Evolutionary conservation across 1,140 invertebrate species (phyloP), one percentile per base, ranked within the genome.

Genomic region (Drosophila sturtevanti): DNA sequence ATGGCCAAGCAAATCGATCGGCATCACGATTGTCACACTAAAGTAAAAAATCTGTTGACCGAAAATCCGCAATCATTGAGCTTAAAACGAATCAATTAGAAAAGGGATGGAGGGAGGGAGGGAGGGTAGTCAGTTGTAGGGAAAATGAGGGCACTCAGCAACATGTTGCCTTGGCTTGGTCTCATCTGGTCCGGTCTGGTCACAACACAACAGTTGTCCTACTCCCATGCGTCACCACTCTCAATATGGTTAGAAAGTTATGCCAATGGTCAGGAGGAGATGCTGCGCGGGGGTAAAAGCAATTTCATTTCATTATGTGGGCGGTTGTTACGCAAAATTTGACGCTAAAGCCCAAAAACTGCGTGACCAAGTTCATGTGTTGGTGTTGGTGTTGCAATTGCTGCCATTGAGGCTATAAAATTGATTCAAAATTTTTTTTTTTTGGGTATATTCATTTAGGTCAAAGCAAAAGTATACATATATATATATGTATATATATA

Each of bases 71-170:
- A 81, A 81, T 81, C 68, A 77, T 68, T 56, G 62, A 21, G 55
- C 72, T 68, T 62, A 66, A 75, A 72, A 37, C 65, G 77, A 71
- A 86, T 84, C 81, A 85, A 84, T 84, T 79, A 72, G 41, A 68
- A 65, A 58, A 44, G 31, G 21, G 6, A 37, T 7, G 12, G 21
- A 10, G 27, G 7, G 4, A n/a, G 18, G 2, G n/a, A 35, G 16
- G 22, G 14, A 22, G 48, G 34, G 22, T 35, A 22, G 16, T n/a
- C n/a, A n/a, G n/a, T n/a, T n/a, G n/a, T n/a, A 16, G 41, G 16
- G 11, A 21, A 48, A 48, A 48, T 48, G 41, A 44, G 41, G n/a
- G 41, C 41, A 48, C 41, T 48, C 37, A 14, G 14, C 31, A 38
- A 66, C 38, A 59, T 21, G 31, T 7, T 51, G 16, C 9, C 21